Conservation (phyloP, 2,888 invertebrate genomes). For the Cylloceria caligata region DNA sequence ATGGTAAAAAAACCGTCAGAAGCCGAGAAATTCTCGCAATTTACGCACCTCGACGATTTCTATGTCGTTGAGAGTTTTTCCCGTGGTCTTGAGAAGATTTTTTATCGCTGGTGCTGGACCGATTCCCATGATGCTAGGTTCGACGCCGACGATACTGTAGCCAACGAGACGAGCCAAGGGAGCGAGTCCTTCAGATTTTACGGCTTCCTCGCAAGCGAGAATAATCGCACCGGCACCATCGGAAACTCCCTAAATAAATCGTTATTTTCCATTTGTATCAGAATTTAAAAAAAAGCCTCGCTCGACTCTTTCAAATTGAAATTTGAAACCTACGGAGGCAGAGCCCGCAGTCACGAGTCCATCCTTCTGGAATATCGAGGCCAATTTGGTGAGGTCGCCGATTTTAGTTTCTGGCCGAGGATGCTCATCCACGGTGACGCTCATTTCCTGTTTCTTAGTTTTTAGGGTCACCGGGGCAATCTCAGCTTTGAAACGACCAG, state of each 20-base stretch:
- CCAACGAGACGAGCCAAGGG: slow-evolving; percentile 96
- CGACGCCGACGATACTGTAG: slow-evolving; percentile 97
- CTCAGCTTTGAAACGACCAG: slow-evolving; percentile 95
- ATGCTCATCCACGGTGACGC: slow-evolving; percentile 95
- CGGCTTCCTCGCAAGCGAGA: slow-evolving; percentile 95
- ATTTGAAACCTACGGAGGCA: slow-evolving; percentile 91
- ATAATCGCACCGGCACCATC: slow-evolving; percentile 98
- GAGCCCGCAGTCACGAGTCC: slow-evolving; percentile 97
- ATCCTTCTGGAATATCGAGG: slow-evolving; percentile 96
- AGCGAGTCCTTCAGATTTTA: slow-evolving; percentile 91
- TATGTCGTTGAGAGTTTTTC: slow-evolving; percentile 93
- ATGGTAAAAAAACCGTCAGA: neutral
- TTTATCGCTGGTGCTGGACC: slow-evolving; percentile 98
- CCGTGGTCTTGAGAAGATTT: slow-evolving; percentile 92
- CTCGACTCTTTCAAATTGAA: too few species aligned
- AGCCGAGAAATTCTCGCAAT: neutral
- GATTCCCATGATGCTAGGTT: slow-evolving; percentile 99
- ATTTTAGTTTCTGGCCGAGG: slow-evolving; percentile 95
- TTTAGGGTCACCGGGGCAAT: slow-evolving; percentile 94
- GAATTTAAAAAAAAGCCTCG: too few species aligned
- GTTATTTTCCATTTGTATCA: neutral
- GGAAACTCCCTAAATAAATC: slow-evolving; percentile 92
- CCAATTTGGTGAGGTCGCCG: slow-evolving; percentile 93
- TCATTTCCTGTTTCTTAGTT: slow-evolving; percentile 92
- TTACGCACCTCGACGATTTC: slow-evolving; percentile 94